phyloP scores from a whole-genome alignment of 2,888 invertebrate genomes.

The Teleogryllus oceanicus region DNA sequence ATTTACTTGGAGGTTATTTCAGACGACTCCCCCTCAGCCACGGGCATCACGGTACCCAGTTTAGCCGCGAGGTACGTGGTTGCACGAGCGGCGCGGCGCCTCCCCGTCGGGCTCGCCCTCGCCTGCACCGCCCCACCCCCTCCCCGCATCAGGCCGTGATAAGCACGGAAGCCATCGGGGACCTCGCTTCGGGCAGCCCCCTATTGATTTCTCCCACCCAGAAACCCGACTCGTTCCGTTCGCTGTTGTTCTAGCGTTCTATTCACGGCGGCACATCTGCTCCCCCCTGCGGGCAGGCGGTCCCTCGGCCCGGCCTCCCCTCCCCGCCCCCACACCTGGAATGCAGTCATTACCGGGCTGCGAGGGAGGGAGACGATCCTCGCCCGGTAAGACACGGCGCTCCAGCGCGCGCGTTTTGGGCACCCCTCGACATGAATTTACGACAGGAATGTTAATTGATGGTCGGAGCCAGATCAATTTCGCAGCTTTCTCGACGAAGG shows the following conservation, averaged over 20 bases:
- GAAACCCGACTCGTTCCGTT: not conserved
- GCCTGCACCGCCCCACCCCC: too few species aligned
- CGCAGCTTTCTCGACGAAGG: conserved; percentile 9
- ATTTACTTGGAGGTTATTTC: too few species aligned
- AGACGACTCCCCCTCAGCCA: too few species aligned
- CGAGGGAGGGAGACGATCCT: not conserved
- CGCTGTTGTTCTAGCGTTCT: not conserved
- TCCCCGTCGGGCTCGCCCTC: too few species aligned
- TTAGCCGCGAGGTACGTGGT: too few species aligned
- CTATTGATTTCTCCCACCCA: conserved; percentile 8
- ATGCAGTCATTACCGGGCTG: not conserved
- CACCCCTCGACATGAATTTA: conserved; percentile 18
- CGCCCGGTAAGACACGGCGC: not conserved
- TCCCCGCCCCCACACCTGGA: not conserved
- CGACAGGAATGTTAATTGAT: conserved; percentile 18
- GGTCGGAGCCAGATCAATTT: conserved; percentile 2
- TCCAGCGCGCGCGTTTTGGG: not conserved
- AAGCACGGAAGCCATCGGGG: conserved; percentile 9
- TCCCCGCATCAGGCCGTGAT: not conserved
- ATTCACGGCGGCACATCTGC: not conserved
- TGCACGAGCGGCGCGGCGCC: too few species aligned
- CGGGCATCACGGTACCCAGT: too few species aligned
- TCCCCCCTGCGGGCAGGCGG: not conserved
- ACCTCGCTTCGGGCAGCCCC: not conserved
- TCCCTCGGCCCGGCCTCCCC: not conserved